Base-by-base conservation (phyloP, 2,113 vertebrate genomes). In the Thamnophis sirtalis region DNA sequence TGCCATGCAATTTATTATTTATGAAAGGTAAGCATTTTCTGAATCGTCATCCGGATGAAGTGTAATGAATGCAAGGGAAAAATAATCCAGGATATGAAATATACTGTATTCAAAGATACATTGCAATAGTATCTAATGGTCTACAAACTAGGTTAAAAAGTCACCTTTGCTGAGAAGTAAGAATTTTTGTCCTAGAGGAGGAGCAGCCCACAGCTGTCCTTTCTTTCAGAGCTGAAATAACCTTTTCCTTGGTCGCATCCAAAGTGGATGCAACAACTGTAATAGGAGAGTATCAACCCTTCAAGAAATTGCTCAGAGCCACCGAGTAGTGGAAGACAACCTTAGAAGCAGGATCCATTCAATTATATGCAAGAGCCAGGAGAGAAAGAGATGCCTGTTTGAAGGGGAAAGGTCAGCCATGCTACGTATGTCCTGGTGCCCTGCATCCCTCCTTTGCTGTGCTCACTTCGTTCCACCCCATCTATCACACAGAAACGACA, bases 401-500 rank as follows among this genome's bases (percentile, higher is more conserved):
- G 54, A 63, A 58, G 48, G 91, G 73, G 80, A 89, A 84, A 89
- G 73, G 73, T 51, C 60, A 43, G 50, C 43, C 11, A 15, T 48
- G 24, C 48, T 63, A 38, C 38, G 63, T 68, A 38, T 50, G 63
- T 68, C 55, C 43, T 73, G 90, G 48, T 60, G 86, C 33, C 48
- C 55, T 9, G n/a, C 38, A 63, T 51, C 50, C 80, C 33, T 84
- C 68, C 92, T 84, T 86, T 92, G 80, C 58, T 89, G 86, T 60
- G n/a, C 92, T 93, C 80, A 49, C n/a, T 43, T 49, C 86, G 84
- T 91, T 80, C 87, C 54, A 84, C 80, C 63, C 87, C 86, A 91
- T 93, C 92, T 50, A 89, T 95, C 94, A 94, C 91, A 73, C 56
- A 58, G 91, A 84, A 73, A 91, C 21, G 51, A 84, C 90, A 89